Percentiles rank a stretch among this genome's conserved stretches.
Conservation (phyloP, 2,797 vertebrate species). For the Echiichthys vipera region DNA sequence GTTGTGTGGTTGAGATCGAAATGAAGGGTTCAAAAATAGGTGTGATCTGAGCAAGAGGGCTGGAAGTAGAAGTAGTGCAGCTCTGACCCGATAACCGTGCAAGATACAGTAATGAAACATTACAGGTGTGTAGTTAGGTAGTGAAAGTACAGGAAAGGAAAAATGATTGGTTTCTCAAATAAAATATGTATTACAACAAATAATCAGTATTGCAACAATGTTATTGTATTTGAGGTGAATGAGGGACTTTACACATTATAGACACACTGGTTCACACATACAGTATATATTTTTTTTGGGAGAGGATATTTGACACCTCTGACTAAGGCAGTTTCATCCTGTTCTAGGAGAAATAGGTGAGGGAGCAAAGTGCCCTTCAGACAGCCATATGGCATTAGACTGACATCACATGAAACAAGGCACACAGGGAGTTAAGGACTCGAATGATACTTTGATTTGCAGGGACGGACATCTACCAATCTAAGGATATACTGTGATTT, state of each 20-base stretch:
- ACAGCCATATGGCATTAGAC: background rate
- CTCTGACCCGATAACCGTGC: too few relatives aligned
- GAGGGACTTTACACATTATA: background rate
- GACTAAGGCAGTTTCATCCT: background rate
- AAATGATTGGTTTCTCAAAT: too few relatives aligned
- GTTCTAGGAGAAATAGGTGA: constrained; percentile 33
- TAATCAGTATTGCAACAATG: background rate
- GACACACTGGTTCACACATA: background rate
- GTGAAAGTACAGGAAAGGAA: too few relatives aligned
- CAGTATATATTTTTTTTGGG: background rate
- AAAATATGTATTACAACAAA: background rate
- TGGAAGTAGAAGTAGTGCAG: too few relatives aligned
- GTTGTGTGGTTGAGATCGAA: too few relatives aligned
- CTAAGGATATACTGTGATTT: too few relatives aligned
- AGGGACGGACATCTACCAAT: too few relatives aligned
- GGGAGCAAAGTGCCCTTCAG: constrained; percentile 47
- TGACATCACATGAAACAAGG: constrained; percentile 31
- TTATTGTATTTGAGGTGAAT: background rate
- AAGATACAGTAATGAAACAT: too few relatives aligned
- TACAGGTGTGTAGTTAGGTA: too few relatives aligned
- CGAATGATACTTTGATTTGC: too few relatives aligned
- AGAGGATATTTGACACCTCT: constrained; percentile 22
- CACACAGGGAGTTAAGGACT: background rate
- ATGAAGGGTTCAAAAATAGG: too few relatives aligned
- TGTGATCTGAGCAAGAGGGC: too few relatives aligned